phyloP scores from a whole-genome alignment of 2,797 vertebrate genomes.

The Stomatorhinus walkeri region DNA sequence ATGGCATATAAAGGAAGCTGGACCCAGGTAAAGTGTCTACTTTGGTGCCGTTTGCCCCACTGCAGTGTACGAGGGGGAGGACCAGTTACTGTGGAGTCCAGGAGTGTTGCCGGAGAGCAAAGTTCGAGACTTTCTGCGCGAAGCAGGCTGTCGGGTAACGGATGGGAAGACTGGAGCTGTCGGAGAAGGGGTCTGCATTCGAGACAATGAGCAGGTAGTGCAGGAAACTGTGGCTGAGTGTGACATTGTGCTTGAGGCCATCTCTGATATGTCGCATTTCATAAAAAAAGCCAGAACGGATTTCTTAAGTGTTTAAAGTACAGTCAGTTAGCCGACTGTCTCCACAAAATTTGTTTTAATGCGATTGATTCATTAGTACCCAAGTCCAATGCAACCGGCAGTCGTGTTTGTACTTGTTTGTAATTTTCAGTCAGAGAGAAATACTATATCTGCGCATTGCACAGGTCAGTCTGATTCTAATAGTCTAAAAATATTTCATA shows the following conservation, averaged over 20 bases:
- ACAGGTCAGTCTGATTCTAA: not conserved
- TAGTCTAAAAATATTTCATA: not conserved
- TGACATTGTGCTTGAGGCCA: not conserved
- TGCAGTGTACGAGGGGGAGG: conserved; percentile 82
- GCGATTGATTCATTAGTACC: not conserved
- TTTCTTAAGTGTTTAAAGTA: not conserved
- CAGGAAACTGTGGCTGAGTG: not conserved
- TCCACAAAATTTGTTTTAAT: not conserved
- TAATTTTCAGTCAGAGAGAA: not conserved
- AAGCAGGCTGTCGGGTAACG: conserved; percentile 68
- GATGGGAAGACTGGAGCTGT: conserved; percentile 66
- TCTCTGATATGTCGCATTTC: not conserved
- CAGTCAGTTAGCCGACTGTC: not conserved
- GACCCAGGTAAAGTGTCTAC: not conserved
- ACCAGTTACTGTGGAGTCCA: conserved; percentile 90
- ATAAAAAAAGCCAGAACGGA: not conserved
- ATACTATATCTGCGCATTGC: not conserved
- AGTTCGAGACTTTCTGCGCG: conserved; percentile 81
- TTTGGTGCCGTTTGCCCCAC: not conserved
- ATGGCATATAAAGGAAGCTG: not conserved
- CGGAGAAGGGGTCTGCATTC: conserved; percentile 66
- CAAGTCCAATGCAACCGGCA: not conserved
- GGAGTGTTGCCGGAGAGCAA: conserved; percentile 74
- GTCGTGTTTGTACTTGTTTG: not conserved
- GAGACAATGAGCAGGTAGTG: conserved; percentile 85